phyloP scores from a whole-genome alignment of 2,888 invertebrate species.

The Drosophila bunnanda region DNA sequence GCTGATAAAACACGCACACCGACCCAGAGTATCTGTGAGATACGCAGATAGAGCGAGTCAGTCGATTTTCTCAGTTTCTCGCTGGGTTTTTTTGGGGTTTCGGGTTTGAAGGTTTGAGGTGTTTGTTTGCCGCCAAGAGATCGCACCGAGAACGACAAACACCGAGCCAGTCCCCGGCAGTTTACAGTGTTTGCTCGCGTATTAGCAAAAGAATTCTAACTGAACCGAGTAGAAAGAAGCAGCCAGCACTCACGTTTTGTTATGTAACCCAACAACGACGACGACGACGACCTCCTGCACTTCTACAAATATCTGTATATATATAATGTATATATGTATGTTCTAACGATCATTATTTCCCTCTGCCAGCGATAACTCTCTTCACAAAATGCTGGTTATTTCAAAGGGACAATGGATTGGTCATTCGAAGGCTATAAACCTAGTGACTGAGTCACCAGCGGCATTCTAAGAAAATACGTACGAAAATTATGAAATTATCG shows the following conservation, averaged over 20 bases:
- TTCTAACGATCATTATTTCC: constrained; percentile 4
- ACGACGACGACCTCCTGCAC: constrained; percentile 12
- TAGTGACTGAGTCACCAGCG: constrained; percentile 10
- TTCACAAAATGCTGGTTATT: constrained; percentile 23
- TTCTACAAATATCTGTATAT: background rate
- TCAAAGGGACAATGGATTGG: constrained; percentile 3
- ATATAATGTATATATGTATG: background rate
- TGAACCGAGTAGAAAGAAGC: constrained; percentile 29
- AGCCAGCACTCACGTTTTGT: constrained; percentile 35
- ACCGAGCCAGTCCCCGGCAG: constrained; percentile 38
- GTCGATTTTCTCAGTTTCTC: constrained; percentile 29
- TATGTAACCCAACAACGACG: constrained; percentile 27
- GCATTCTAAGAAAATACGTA: background rate
- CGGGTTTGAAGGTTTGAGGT: constrained; percentile 15
- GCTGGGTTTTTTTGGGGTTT: background rate
- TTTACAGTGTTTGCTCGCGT: constrained; percentile 52
- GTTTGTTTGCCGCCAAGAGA: constrained; percentile 37
- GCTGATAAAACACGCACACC: constrained; percentile 31
- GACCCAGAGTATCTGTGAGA: constrained; percentile 43
- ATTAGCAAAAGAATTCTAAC: constrained; percentile 54
- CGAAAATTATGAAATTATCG: background rate
- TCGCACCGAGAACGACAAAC: constrained; percentile 40
- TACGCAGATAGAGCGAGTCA: constrained; percentile 18
- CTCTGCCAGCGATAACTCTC: constrained; percentile 27
- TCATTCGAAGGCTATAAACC: constrained; percentile 1